These are phyloP conservation scores for Channa argus DNA, from an alignment of 2,113 vertebrate species.

Conservation along the genomic window DNA sequence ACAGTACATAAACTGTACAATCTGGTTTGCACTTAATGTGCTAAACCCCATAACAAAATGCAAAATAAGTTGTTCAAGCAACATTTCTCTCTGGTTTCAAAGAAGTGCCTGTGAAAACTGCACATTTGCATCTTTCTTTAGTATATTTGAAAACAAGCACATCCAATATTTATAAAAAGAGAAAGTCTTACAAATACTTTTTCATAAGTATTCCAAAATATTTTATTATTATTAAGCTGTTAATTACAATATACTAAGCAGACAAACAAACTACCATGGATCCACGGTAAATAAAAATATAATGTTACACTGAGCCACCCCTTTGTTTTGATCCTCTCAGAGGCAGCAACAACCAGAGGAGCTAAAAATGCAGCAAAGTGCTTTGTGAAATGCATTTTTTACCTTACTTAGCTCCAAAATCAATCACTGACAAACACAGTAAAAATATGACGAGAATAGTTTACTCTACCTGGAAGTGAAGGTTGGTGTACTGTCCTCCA, in stretches of 20 bases:
- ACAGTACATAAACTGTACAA: not conserved
- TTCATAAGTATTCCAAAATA: too few species aligned
- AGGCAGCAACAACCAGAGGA: not conserved
- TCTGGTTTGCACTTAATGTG: slow-evolving; percentile 7
- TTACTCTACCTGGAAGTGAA: slow-evolving; percentile 90
- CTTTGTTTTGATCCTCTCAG: slow-evolving; percentile 9
- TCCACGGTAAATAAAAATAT: not conserved
- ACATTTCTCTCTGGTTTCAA: slow-evolving; percentile 8
- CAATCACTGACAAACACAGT: not conserved
- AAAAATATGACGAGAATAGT: not conserved
- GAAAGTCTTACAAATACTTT: too few species aligned
- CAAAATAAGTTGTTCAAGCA: slow-evolving; percentile 5
- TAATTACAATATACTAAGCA: not conserved
- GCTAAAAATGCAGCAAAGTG: slow-evolving; percentile 5
- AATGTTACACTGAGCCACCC: slow-evolving; percentile 4
- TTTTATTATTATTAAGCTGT: not conserved
- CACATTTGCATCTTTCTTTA: not conserved
- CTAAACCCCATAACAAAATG: slow-evolving; percentile 2
- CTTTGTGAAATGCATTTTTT: slow-evolving; percentile 11
- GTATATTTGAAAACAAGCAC: not conserved
- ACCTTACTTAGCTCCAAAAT: slow-evolving; percentile 10
- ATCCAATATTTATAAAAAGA: too few species aligned
- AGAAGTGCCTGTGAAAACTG: slow-evolving; percentile 8
- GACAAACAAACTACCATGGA: not conserved
- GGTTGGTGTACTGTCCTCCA: slow-evolving; percentile 97